Evolutionary conservation across 2,113 vertebrate genomes (phyloP).

Genomic region (Syrmaticus mikado): DNA sequence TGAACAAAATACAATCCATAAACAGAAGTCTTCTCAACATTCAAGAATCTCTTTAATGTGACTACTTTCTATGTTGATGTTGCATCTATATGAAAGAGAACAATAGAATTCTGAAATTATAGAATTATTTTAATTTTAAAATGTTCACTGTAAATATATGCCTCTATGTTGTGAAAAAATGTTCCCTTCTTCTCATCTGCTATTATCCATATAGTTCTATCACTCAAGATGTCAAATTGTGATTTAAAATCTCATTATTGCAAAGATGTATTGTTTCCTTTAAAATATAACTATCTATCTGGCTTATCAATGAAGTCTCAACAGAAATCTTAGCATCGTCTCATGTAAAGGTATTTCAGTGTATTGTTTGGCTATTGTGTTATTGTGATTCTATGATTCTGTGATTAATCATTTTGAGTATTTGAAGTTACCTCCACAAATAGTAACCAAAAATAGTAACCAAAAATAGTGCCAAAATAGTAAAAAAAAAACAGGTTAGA

Average conservation of each 20-base stretch:
- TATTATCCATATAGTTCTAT: background rate
- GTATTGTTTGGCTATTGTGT: background rate
- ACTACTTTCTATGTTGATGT: background rate
- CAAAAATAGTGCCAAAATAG: background rate
- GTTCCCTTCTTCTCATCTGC: background rate
- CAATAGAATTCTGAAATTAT: background rate
- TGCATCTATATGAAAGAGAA: background rate
- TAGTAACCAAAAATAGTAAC: no score
- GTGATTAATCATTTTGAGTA: background rate
- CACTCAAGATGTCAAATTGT: background rate
- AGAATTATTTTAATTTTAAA: background rate
- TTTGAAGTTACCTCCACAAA: background rate
- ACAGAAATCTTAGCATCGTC: background rate
- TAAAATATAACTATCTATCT: background rate
- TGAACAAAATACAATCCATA: background rate
- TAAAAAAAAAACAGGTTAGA: background rate
- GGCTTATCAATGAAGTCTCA: background rate
- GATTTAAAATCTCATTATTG: background rate
- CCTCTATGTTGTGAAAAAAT: background rate
- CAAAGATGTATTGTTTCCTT: background rate
- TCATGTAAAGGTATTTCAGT: background rate
- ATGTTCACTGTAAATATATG: background rate
- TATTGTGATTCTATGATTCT: no score
- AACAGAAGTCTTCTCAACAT: background rate
- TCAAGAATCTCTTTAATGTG: background rate